Evolutionary conservation across 2,113 vertebrate genomes (phyloP).

Genomic region (Anser cygnoides): DNA sequence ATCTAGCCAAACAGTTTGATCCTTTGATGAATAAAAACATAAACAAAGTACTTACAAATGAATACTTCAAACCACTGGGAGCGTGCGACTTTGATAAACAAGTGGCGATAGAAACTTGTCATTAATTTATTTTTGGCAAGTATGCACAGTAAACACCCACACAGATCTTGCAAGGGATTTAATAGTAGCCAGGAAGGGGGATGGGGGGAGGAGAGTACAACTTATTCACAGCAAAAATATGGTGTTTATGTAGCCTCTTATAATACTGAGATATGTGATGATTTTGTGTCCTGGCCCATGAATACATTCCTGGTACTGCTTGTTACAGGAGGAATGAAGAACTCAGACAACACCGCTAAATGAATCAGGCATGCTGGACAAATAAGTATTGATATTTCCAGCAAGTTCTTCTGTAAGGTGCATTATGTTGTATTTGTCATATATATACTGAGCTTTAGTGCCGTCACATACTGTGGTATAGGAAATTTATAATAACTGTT

Average conservation of each 20-base stretch:
- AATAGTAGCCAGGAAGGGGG: background rate
- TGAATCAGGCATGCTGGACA: background rate
- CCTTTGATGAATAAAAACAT: background rate
- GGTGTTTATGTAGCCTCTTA: background rate
- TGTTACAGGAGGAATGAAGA: background rate
- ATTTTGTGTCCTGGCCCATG: background rate
- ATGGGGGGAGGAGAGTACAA: background rate
- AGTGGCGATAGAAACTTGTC: background rate
- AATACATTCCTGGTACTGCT: background rate
- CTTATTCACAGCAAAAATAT: background rate
- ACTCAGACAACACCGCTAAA: accelerated
- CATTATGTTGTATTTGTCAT: background rate
- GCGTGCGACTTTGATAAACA: background rate
- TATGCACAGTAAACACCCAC: too few species aligned
- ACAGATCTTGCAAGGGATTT: background rate
- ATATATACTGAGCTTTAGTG: background rate
- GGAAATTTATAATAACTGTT: background rate
- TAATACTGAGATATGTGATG: background rate
- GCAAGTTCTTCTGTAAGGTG: background rate
- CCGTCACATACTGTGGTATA: background rate
- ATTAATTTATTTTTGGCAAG: background rate
- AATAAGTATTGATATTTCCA: background rate
- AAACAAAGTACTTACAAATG: accelerated
- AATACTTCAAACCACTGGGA: background rate
- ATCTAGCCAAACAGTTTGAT: background rate